Evolutionary conservation across 2,888 invertebrate species (phyloP).

Genomic region (Pandemis cinnamomeana): DNA sequence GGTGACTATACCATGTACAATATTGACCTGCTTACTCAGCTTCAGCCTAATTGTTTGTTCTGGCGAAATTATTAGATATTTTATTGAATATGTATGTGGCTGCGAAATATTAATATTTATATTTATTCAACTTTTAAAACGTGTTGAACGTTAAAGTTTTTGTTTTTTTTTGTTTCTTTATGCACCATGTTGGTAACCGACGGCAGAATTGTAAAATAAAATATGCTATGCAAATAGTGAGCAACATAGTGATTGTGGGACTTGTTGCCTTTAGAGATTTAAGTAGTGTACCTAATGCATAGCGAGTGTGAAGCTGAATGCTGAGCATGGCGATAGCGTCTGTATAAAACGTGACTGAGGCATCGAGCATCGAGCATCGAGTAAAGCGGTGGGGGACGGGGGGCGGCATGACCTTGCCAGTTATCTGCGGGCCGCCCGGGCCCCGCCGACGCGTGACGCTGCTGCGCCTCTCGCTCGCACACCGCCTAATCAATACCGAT

Average conservation of each 20-base stretch:
- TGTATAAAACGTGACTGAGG: conserved; percentile 5
- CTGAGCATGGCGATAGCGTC: neutral
- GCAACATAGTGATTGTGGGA: neutral
- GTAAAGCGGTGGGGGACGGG: conserved; percentile 36
- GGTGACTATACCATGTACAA: neutral
- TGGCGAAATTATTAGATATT: neutral
- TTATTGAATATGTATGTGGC: neutral
- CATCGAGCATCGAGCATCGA: conserved; percentile 7
- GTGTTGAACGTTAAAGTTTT: neutral
- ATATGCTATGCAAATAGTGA: neutral
- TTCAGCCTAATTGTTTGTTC: neutral
- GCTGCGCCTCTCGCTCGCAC: conserved; percentile 60
- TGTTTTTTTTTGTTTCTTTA: neutral
- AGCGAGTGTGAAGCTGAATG: conserved; percentile 3
- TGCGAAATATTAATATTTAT: conserved; percentile 3
- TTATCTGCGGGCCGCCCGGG: conserved; percentile 67
- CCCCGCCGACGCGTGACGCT: conserved; percentile 57
- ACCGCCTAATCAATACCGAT: conserved; percentile 61
- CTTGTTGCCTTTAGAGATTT: neutral
- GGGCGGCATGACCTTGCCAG: conserved; percentile 75
- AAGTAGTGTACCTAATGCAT: neutral
- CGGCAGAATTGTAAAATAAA: neutral
- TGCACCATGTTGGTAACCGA: neutral
- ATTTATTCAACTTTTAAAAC: neutral
- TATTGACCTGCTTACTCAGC: neutral